Evolutionary conservation across 1,140 invertebrate genomes (phyloP).

Genomic region (Episyrphus balteatus): DNA sequence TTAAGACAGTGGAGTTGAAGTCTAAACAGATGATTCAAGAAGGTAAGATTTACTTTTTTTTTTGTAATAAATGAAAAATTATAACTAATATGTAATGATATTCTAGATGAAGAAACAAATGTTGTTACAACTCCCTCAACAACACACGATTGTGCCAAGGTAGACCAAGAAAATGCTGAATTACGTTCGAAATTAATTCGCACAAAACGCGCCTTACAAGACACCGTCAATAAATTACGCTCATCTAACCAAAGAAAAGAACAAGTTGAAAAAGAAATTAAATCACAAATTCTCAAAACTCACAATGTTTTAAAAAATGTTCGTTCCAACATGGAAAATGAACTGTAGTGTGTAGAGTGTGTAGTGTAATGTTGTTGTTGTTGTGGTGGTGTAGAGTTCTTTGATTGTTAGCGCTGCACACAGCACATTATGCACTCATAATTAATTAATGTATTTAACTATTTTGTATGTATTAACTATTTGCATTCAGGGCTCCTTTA

Average conservation of each 20-base stretch:
- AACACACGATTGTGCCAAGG: conserved; percentile 33
- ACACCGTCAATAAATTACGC: conserved; percentile 43
- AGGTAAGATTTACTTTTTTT: background rate
- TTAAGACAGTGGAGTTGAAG: conserved; percentile 26
- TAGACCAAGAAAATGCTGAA: conserved; percentile 43
- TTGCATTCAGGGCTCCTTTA: too few relatives aligned
- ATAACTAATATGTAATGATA: background rate
- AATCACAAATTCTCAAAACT: conserved; percentile 47
- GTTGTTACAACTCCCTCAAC: background rate
- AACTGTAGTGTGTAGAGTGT: conserved; percentile 29
- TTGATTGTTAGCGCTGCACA: too few relatives aligned
- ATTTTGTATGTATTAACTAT: too few relatives aligned
- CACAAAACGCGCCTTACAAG: conserved; percentile 43
- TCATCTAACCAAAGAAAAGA: conserved; percentile 44
- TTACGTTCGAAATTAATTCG: conserved; percentile 40
- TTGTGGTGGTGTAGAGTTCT: too few relatives aligned
- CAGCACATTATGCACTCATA: too few relatives aligned
- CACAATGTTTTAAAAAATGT: conserved; percentile 45
- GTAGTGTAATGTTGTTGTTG: too few relatives aligned
- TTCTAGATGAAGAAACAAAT: conserved; percentile 1
- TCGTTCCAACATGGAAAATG: conserved; percentile 41
- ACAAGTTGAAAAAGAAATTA: conserved; percentile 47
- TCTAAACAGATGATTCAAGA: background rate
- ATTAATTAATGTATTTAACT: too few relatives aligned
- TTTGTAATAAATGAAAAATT: background rate